Evolutionary conservation across 2,797 vertebrate genomes (phyloP).

Genomic region (Leucoraja ocellata): DNA sequence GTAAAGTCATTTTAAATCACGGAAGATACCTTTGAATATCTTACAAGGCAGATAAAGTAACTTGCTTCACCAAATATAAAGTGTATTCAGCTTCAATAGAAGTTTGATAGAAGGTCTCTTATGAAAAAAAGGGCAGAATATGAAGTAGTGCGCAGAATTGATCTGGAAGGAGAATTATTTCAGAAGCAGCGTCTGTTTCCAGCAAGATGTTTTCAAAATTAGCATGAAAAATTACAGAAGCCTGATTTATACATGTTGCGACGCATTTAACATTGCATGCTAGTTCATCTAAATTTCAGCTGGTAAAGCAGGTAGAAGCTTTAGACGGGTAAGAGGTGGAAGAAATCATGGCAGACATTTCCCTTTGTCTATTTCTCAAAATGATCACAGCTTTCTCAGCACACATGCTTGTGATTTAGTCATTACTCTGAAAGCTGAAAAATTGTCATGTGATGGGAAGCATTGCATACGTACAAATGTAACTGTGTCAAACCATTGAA

Average conservation of each 20-base stretch:
- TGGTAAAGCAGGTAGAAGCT: neutral
- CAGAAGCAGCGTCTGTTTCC: neutral
- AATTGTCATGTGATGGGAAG: conserved; percentile 21
- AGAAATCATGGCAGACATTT: neutral
- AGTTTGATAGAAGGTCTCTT: neutral
- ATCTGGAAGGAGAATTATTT: neutral
- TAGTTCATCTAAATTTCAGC: neutral
- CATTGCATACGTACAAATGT: neutral
- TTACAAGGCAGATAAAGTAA: neutral
- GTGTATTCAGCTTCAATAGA: neutral
- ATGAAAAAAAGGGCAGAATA: neutral
- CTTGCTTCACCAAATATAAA: neutral
- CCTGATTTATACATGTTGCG: neutral
- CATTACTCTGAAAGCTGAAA: conserved; percentile 9
- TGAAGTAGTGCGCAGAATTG: too few relatives aligned
- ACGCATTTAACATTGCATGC: neutral
- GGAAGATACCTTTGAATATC: neutral
- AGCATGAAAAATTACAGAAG: neutral
- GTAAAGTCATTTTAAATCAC: neutral
- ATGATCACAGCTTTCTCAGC: conserved; percentile 3
- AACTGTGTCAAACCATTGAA: neutral
- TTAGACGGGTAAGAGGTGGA: neutral
- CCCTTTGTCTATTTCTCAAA: conserved; percentile 24
- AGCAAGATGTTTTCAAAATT: neutral
- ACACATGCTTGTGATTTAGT: conserved; percentile 7